phyloP scores from a whole-genome alignment of 2,888 invertebrate species.

The Aporophyla lueneburgensis region DNA sequence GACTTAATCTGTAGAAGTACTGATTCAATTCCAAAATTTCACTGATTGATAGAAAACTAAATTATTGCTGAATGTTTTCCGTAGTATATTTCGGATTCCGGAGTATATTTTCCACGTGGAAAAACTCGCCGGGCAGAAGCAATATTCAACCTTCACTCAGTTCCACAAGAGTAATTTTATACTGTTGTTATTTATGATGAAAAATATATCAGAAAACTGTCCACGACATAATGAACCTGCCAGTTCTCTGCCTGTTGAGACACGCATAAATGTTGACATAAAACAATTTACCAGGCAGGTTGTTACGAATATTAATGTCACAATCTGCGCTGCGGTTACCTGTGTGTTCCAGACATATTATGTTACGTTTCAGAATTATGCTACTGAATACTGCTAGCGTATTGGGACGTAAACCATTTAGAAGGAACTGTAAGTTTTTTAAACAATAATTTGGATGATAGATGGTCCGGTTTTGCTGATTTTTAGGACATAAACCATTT shows the following conservation, averaged over 20 bases:
- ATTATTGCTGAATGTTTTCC: too few species aligned
- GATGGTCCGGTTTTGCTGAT: too few species aligned
- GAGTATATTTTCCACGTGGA: too few species aligned
- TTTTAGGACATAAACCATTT: too few species aligned
- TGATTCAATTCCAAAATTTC: too few species aligned
- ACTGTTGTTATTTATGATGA: not conserved
- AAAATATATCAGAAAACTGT: not conserved
- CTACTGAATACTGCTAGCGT: conserved; percentile 3
- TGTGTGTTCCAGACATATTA: conserved; percentile 54
- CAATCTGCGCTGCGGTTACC: conserved; percentile 43
- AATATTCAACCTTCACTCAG: too few species aligned
- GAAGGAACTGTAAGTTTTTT: not conserved
- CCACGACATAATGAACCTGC: conserved; percentile 1
- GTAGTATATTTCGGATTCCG: too few species aligned
- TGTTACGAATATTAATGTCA: conserved; percentile 54
- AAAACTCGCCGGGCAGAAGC: too few species aligned
- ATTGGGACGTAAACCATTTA: not conserved
- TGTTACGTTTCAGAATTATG: conserved; percentile 39
- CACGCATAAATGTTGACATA: conserved; percentile 12
- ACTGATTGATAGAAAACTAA: too few species aligned
- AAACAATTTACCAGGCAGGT: conserved; percentile 33
- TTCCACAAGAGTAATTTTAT: not conserved
- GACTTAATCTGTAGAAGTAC: too few species aligned
- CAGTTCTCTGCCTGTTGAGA: not conserved
- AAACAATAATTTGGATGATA: too few species aligned